Conservation (phyloP, 2,888 invertebrate genomes). For the Dynastes hyllus region DNA sequence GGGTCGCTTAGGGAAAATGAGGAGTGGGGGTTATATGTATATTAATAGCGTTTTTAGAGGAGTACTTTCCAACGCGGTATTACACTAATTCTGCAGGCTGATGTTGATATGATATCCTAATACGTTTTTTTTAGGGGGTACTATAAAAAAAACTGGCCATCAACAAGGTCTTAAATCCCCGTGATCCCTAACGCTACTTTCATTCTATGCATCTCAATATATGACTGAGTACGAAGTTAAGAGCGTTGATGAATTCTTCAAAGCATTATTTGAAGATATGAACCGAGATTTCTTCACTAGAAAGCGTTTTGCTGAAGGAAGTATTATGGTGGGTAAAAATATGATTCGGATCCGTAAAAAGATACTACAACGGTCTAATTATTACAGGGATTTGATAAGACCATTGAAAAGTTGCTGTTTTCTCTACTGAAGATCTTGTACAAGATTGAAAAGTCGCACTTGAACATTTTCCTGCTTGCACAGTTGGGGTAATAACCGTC, state of each 20-base stretch:
- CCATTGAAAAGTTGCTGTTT: constrained; percentile 19
- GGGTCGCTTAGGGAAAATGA: too few relatives aligned
- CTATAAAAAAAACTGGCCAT: not conserved
- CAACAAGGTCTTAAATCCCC: constrained; percentile 21
- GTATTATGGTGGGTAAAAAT: constrained; percentile 9
- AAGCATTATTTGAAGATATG: constrained; percentile 25
- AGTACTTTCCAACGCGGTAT: too few relatives aligned
- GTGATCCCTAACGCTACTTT: constrained; percentile 20
- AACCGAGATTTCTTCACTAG: constrained; percentile 37
- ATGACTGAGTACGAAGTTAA: constrained; percentile 3
- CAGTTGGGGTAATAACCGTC: constrained; percentile 32
- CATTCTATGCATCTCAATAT: constrained; percentile 25
- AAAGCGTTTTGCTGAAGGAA: constrained; percentile 20
- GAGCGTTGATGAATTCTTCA: constrained; percentile 28
- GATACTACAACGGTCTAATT: not conserved
- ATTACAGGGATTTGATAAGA: constrained; percentile 27
- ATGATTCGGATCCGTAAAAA: not conserved
- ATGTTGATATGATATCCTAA: too few relatives aligned
- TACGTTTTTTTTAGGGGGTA: not conserved
- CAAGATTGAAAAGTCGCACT: constrained; percentile 37
- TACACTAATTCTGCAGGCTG: too few relatives aligned
- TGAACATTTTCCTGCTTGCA: too few relatives aligned
- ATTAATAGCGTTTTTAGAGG: too few relatives aligned
- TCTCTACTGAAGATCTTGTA: constrained; percentile 24
- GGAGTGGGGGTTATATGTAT: too few relatives aligned